Base-by-base conservation (phyloP, 1,140 invertebrate species). In the Camponotus pennsylvanicus region DNA sequence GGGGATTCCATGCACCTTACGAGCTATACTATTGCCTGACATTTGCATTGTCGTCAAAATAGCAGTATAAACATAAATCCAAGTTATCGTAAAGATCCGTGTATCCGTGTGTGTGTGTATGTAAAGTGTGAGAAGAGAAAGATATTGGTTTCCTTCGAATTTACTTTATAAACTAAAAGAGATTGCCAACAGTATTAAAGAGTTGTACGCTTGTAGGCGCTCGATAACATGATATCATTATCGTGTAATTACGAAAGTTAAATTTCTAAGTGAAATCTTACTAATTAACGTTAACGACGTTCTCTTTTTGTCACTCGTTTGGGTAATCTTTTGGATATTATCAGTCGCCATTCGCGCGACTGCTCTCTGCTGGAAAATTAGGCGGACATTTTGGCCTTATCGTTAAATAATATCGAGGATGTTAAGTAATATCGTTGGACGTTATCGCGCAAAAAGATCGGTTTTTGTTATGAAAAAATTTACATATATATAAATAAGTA, bases 171-270 rank as follows among this genome's bases (percentile, higher is more conserved):
- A 92, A 91, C 85, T 91, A 87, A 79, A 84, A 69, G 86, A 89
- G 88, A 85, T 88, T 80, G 45, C 15, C 52, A 52, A 52, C 13
- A n/a, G 8, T n/a, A 52, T 77, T 37, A 55, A 15, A 63, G 52
- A 69, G 77, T 32, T 42, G 76, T 66, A 70, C 67, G 40, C n/a
- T 27, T 27, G 27, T 11, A 49, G 18, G 5, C 57, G 70, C 32
- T 78, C 75, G 70, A 63, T 78, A 73, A 64, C 59, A 71, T 55
- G 45, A 82, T 27, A 61, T 89, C 89, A 92, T 93, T 93, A 93
- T 92, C 90, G 88, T 90, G 85, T 92, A 93, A 93, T 93, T 92
- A 92, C 88, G 83, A 92, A 93, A 93, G 91, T 93, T 93, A 90
- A 93, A 92, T 92, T 92, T 88, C 82, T 42, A 89, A 88, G 88